Evolutionary conservation across 2,888 invertebrate species (phyloP).

Genomic region (Leptothorax acervorum): DNA sequence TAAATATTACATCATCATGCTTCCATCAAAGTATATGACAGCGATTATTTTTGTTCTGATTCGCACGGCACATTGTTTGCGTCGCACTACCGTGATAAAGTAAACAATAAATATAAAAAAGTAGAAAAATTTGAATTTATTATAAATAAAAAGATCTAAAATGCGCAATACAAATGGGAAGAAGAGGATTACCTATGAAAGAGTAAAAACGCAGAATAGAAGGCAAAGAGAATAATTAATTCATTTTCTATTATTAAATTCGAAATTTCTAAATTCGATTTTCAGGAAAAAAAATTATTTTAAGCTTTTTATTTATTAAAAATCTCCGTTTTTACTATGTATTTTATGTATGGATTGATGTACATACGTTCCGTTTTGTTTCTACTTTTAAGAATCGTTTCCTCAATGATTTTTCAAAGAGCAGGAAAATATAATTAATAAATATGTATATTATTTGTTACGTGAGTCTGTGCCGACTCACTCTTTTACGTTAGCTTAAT

Average conservation of each 20-base stretch:
- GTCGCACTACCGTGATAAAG: neutral
- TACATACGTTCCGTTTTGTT: neutral
- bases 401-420: neutral
- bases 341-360: neutral
- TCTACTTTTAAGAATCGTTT: neutral
- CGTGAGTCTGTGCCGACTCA: too few relatives aligned
- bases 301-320: neutral
- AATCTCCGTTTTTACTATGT: neutral
- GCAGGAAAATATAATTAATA: neutral
- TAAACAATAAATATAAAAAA: neutral
- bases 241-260: neutral
- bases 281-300: neutral
- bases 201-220: neutral
- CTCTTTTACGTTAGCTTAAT: neutral
- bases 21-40: neutral
- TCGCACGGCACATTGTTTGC: neutral
- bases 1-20: slow-evolving; percentile 57
- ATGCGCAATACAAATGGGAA: neutral
- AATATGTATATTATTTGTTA: slow-evolving; percentile 11
- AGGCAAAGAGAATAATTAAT: neutral
- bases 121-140: neutral
- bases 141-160: neutral
- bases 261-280: neutral
- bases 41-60: neutral
- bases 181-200: neutral